Conservation (phyloP, 1,140 invertebrate species). For the Steinernema feltiae region DNA sequence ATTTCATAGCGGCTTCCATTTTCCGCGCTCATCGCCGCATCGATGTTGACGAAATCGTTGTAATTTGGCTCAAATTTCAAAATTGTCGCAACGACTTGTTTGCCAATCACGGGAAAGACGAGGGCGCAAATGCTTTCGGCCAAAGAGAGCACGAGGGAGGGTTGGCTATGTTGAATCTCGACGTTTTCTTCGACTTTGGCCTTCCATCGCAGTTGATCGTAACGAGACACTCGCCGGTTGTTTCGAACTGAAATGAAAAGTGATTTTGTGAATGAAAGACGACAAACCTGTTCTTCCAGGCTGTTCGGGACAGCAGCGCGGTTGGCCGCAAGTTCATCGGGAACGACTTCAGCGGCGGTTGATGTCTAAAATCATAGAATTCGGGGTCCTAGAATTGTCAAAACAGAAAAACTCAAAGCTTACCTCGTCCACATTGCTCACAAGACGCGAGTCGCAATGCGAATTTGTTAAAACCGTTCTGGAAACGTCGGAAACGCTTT, state of each 20-base stretch:
- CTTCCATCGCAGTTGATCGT: background rate
- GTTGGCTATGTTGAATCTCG: background rate
- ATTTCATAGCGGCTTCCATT: background rate
- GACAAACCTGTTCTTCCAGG: no score
- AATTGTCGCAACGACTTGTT: no score
- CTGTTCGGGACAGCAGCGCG: no score
- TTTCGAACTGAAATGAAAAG: no score
- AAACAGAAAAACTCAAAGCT: no score
- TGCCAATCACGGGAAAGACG: background rate
- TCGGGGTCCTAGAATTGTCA: no score
- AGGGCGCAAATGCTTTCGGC: background rate
- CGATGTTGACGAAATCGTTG: background rate
- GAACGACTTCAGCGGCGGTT: no score
- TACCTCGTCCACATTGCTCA: no score
- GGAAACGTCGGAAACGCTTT: no score
- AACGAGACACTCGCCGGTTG: background rate
- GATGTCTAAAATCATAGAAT: no score
- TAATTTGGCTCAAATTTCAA: background rate
- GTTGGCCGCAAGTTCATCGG: no score
- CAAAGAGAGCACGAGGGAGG: background rate
- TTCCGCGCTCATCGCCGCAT: background rate
- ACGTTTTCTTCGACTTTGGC: background rate
- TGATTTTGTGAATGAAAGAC: no score
- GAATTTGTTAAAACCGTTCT: background rate
- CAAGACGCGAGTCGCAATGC: background rate